A percentile compares a stretch with the other conserved stretches of the same genome.
phyloP scores from a whole-genome alignment of 1,140 invertebrate genomes.

The Drosophila quadrilineata region DNA sequence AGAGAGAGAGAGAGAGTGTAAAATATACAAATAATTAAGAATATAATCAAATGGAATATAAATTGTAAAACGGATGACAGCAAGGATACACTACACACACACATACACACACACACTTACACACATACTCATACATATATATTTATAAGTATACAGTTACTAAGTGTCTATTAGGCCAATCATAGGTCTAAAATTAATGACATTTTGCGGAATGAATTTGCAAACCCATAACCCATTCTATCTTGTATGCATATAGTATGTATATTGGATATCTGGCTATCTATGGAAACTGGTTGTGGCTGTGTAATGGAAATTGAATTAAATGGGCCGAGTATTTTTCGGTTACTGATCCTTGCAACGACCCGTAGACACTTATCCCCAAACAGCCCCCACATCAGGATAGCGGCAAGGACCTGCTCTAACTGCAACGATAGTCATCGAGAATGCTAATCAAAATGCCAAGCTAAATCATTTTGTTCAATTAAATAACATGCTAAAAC shows the following conservation, averaged over 20 bases:
- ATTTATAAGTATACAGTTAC: background rate
- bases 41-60: conserved; percentile 38
- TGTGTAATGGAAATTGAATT: conserved; percentile 35
- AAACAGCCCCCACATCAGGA: no score
- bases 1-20: no score
- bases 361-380: no score
- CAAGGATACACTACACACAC: conserved; percentile 1
- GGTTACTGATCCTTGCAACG: conserved; percentile 23
- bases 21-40: conserved; percentile 4
- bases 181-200: conserved; percentile 10
- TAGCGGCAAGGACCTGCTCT: no score
- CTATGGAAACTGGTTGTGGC: background rate
- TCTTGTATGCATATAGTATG: no score
- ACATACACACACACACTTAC: background rate
- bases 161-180: conserved; percentile 1
- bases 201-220: conserved; percentile 5
- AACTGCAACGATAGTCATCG: conserved; percentile 23
- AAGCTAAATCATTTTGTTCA: conserved; percentile 40
- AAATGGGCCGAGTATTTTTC: conserved; percentile 26
- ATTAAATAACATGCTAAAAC: conserved; percentile 33
- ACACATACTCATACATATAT: background rate
- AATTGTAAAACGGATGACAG: conserved; percentile 51
- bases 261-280: no score
- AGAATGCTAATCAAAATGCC: conserved; percentile 36
- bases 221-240: background rate